phyloP scores from a whole-genome alignment of 2,113 vertebrate species.

The Corythoichthys intestinalis region DNA sequence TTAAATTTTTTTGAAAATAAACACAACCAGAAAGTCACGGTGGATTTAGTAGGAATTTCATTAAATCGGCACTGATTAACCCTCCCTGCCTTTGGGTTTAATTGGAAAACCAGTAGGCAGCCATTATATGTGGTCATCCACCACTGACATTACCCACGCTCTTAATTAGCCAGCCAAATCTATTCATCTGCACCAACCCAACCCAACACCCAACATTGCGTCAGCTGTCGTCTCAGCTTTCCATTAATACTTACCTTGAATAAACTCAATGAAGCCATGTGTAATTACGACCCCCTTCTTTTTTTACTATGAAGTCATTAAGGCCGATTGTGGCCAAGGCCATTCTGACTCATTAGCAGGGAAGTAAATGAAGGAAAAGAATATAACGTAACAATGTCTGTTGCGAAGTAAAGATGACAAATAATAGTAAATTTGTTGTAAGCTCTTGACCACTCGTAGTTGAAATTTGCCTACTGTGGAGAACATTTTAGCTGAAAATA shows the following conservation, averaged over 20 bases:
- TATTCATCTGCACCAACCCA: slow-evolving; percentile 33
- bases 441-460: no score
- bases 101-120: slow-evolving; percentile 43
- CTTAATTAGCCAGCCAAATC: slow-evolving; percentile 41
- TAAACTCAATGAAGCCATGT: slow-evolving; percentile 33
- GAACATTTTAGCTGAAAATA: no score
- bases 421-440: not conserved
- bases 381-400: not conserved
- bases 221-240: slow-evolving; percentile 32
- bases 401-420: not conserved
- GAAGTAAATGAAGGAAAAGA: not conserved
- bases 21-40: no score
- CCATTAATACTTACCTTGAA: slow-evolving; percentile 46
- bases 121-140: slow-evolving; percentile 46
- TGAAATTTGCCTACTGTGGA: no score
- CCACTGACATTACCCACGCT: slow-evolving; percentile 37
- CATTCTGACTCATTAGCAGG: slow-evolving; percentile 6
- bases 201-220: slow-evolving; percentile 12
- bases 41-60: slow-evolving; percentile 35
- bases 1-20: no score
- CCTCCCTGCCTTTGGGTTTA: slow-evolving; percentile 37
- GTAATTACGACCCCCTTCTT: slow-evolving; percentile 40
- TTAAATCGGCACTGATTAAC: slow-evolving; percentile 34
- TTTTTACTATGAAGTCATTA: slow-evolving; percentile 26
- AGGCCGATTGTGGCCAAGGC: not conserved